phyloP scores from a whole-genome alignment of 2,888 invertebrate genomes.

The Pseudoips prasinana region DNA sequence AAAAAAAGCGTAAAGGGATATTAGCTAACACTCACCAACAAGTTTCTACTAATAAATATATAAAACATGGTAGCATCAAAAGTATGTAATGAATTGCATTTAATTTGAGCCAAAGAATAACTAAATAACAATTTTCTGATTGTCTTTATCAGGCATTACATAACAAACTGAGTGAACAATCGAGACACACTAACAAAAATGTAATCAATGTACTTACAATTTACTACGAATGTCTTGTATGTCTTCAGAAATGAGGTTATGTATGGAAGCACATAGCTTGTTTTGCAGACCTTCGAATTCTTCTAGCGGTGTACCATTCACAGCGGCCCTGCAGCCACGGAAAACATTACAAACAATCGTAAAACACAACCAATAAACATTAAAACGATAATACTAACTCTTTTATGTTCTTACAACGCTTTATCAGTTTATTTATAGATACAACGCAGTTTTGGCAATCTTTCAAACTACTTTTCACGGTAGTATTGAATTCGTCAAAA shows the following conservation, averaged over 20 bases:
- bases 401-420: slow-evolving; percentile 74
- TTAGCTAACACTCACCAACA: no score
- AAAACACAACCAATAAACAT: slow-evolving; percentile 31
- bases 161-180: no score
- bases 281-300: slow-evolving; percentile 64
- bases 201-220: slow-evolving; percentile 57
- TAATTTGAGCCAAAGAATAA: no score
- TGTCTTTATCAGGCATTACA: no score
- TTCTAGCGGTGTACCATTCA: slow-evolving; percentile 65
- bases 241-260: slow-evolving; percentile 66
- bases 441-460: slow-evolving; percentile 74
- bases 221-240: slow-evolving; percentile 66
- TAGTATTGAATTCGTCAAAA: slow-evolving; percentile 73
- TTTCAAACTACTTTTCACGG: slow-evolving; percentile 71
- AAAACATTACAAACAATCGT: slow-evolving; percentile 22
- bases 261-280: slow-evolving; percentile 59
- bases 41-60: no score
- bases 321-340: slow-evolving; percentile 55
- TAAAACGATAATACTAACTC: slow-evolving; percentile 57
- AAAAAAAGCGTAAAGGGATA: no score
- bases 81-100: no score
- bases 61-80: no score
- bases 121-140: no score
- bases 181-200: no score
- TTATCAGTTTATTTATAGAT: slow-evolving; percentile 76